Base-by-base conservation (phyloP, 2,113 vertebrate genomes). In the Meriones unguiculatus region DNA sequence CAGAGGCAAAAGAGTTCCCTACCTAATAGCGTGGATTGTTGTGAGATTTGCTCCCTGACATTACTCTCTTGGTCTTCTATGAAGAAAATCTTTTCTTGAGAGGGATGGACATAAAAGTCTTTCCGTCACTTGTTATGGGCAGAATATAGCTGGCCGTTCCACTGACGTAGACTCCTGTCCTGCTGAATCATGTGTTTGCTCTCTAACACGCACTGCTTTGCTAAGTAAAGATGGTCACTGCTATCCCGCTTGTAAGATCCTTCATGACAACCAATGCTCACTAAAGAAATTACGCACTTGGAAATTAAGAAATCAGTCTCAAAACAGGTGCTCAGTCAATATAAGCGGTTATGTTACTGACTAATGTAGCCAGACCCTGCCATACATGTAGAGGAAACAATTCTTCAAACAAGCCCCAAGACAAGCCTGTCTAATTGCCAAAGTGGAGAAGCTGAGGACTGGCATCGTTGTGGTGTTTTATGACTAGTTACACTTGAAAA, bases 371-470 rank as follows among this genome's bases (percentile, higher is more conserved):
- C n/a, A 77, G 95, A 91, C 76, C 13, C 18, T 80, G 30, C 69
- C 59, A 38, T 59, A 73, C 14, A 57, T 82, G 85, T 50, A 94
- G 70, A 87, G 62, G 41, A 76, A 85, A 24, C 9, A 8, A 78
- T 12, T 81, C 85, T 97, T 94, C 30, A 41, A 67, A 50, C 65
- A 87, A 94, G 82, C 14, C 10, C 95, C 92, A 25, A 77, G 64
- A n/a, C 41, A 76, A 92, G 78, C 14, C 13, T 32, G 76, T 84
- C 69, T 85, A 86, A 92, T 30, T 57, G n/a, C 57, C 77, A 90
- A 93, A 57, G 89, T 86, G n/a, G 62, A 96, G 81, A 81, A 90
- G 81, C 30, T 46, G 20, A 89, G 25, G 17, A 7, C 78, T 84
- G 78, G 38, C 85, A 57, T 80, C 3, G 75, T 85, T 90, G 80